Base-by-base conservation (phyloP, 2,888 invertebrate species). In the Cheilosia scutellata region DNA sequence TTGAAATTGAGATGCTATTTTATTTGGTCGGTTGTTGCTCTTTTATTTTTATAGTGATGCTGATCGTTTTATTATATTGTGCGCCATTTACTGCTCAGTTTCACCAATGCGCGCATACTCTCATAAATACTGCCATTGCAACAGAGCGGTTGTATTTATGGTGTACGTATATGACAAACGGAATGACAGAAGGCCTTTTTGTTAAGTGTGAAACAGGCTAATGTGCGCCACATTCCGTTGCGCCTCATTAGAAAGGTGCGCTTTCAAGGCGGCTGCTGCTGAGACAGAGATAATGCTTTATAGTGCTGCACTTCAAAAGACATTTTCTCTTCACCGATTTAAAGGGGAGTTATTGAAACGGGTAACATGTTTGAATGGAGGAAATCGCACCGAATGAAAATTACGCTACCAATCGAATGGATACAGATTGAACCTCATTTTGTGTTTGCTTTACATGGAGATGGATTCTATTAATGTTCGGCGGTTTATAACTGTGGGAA, bases 171-270 rank as follows among this genome's bases (percentile, higher is more conserved):
- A 65, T 27, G 44, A 47, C 58, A 37, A 6, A 44, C 49, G 37
- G 44, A 57, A 31, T 78, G 78, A 83, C 78, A 83, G 78, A 78
- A 78, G 82, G 66, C 29, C 29, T 71, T 78, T 77, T 72, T 75
- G 47, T 75, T 40, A 66, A 65, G 84, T 84, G 79, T 84, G 70
- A 84, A 70, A 65, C 47, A 51, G 55, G 49, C 68, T 71, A 84
- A 71, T 80, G 75, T 80, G 71, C 70, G 53, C 75, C 70, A 70
- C 84, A 84, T 84, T 84, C 84, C 84, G 75, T 71, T 80, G 79
- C 58, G 80, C 60, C 84, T 84, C 84, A 84, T 79, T 84, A 79
- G 82, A 82, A 82, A 82, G 80, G 79, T 75, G 74, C 63, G 75
- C 74, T 75, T 76, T 76, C 58, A 71, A 51, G 27, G 20, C 68